Evolutionary conservation across 2,113 vertebrate genomes (phyloP), one percentile per base, ranked within the genome.

Genomic region (Phoxinus phoxinus): DNA sequence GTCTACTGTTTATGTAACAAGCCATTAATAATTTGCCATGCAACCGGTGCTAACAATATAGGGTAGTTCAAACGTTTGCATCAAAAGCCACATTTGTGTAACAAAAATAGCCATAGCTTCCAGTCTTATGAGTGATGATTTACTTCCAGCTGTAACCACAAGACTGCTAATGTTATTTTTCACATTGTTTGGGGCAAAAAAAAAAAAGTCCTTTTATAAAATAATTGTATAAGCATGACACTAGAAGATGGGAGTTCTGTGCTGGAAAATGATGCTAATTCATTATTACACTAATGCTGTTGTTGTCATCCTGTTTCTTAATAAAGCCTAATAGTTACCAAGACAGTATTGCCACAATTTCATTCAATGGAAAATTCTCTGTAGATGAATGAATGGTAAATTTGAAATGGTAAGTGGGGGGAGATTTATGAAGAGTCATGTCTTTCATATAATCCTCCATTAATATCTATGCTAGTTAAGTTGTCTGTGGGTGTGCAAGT

Each of bases 361-460:
- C 12, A 86, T 74, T 59, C 25, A 78, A 80, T 9, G n/a, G 65
- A 25, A 86, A 79, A 25, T 41, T 75, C 32, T 83, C 51, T 73
- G 41, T 35, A 83, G 32, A 84, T 77, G 83, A 65, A 83, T n/a
- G 89, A 88, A 44, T 81, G 56, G 9, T 44, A 12, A 19, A 76
- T 82, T 58, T 85, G 23, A 73, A 80, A 87, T 59, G 73, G 44
- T 81, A 84, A 87, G 37, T 81, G 63, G 53, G 35, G 2, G 30
- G 35, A 86, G 51, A 91, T 90, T 71, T 37, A 90, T 93, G 89
- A 72, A 75, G 23, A 63, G 85, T 89, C 92, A 91, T 32, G 85
- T 67, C 88, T 91, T 90, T 90, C 89, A 89, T 87, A 89, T 84
- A 90, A 89, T 88, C 86, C 27, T 51, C 86, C 83, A 92, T 90